A percentile compares a stretch with the other conserved stretches of the same genome.
Conservation (phyloP, 2,888 invertebrate species). For the Linnaemya tessellans region DNA sequence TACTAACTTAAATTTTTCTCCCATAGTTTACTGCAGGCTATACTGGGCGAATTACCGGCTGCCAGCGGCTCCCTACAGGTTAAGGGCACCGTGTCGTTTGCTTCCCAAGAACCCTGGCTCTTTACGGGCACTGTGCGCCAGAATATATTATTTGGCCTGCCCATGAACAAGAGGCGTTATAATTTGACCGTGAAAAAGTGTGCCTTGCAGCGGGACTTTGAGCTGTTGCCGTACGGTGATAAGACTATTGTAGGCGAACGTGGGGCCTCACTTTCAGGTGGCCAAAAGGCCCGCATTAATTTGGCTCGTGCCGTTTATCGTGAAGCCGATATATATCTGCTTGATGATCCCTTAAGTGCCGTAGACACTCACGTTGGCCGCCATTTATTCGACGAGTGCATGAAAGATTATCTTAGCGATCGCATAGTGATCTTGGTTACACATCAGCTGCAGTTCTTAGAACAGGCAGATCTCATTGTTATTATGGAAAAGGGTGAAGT, state of each 20-base stretch:
- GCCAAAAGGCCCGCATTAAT: slow-evolving; percentile 94
- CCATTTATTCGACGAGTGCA: slow-evolving; percentile 90
- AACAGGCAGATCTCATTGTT: slow-evolving; percentile 86
- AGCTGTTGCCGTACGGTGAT: slow-evolving; percentile 85
- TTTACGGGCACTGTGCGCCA: slow-evolving; percentile 88
- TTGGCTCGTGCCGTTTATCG: slow-evolving; percentile 94
- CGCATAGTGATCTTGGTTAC: slow-evolving; percentile 91
- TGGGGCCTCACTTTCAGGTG: slow-evolving; percentile 92
- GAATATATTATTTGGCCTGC: slow-evolving; percentile 86
- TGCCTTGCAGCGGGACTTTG: slow-evolving; percentile 85
- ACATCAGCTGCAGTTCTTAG: slow-evolving; percentile 92
- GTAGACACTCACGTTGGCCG: slow-evolving; percentile 96
- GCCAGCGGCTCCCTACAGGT: slow-evolving; percentile 85
- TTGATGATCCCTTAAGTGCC: slow-evolving; percentile 96
- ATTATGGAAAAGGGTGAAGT: slow-evolving; percentile 82
- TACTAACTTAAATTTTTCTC: not conserved
- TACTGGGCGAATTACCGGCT: slow-evolving; percentile 84
- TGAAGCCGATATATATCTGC: slow-evolving; percentile 92
- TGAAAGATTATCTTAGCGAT: slow-evolving; percentile 84
- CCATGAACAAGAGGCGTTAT: slow-evolving; percentile 86
- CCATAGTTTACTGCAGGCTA: slow-evolving; percentile 84
- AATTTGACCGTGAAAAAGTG: slow-evolving; percentile 84
- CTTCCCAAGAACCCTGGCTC: slow-evolving; percentile 93
- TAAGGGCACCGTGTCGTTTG: slow-evolving; percentile 87
- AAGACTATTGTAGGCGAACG: slow-evolving; percentile 90